A percentile compares a stretch with the other conserved stretches of the same genome.
phyloP scores from a whole-genome alignment of 2,113 vertebrate species.

The Macroglossus sobrinus region DNA sequence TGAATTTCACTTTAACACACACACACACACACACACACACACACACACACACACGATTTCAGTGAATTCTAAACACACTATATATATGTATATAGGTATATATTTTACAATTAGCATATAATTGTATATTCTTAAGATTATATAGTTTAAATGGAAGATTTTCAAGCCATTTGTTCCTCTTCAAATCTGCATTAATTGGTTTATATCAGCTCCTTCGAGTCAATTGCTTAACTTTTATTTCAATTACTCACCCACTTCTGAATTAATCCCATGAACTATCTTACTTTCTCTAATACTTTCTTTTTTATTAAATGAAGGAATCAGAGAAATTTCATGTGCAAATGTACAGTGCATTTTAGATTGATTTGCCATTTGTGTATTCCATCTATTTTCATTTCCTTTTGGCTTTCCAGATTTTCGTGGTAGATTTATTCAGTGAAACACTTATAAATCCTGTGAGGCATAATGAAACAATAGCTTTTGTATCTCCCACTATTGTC shows the following conservation, averaged over 20 bases:
- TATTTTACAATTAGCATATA: not conserved
- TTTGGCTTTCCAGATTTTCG: not conserved
- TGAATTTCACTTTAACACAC: not conserved
- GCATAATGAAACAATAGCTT: not conserved
- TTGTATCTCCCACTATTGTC: not conserved
- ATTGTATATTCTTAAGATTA: not conserved
- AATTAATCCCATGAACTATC: not conserved
- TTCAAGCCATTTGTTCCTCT: not conserved
- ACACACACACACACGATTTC: not conserved
- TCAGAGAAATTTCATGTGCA: not conserved
- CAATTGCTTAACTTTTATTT: not conserved
- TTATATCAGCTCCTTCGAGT: not conserved
- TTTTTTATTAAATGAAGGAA: not conserved
- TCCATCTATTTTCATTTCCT: not conserved
- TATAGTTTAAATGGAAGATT: not conserved
- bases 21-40: not conserved
- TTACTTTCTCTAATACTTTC: not conserved
- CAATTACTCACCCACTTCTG: not conserved
- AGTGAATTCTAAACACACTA: not conserved
- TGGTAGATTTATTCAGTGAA: not conserved
- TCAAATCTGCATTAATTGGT: not conserved
- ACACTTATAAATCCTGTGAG: not conserved
- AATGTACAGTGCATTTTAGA: not conserved
- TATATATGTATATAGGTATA: no score
- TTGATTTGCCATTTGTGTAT: not conserved